Conservation (phyloP, 2,113 vertebrate species). For the Dasyprocta punctata region DNA sequence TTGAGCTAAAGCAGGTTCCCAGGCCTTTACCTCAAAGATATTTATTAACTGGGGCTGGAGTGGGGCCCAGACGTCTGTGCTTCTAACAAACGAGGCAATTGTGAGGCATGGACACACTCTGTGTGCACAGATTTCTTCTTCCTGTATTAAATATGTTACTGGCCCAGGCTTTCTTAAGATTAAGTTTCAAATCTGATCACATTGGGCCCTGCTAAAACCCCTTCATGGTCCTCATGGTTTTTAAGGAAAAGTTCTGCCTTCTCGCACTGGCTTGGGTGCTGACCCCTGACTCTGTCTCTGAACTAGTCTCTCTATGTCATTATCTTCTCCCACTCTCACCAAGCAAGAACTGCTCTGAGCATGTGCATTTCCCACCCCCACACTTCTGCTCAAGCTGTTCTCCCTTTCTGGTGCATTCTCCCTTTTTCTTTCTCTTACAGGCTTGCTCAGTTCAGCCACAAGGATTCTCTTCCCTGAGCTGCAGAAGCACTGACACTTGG, state of each 20-base stretch:
- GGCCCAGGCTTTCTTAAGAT: slow-evolving; percentile 9
- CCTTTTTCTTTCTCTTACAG: not conserved
- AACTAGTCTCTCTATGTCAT: not conserved
- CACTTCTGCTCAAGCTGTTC: slow-evolving; percentile 9
- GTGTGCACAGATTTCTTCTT: not conserved
- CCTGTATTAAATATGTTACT: not conserved
- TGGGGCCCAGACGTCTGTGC: not conserved
- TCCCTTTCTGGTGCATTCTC: not conserved
- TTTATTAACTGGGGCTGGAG: not conserved
- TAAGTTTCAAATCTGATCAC: slow-evolving; percentile 27
- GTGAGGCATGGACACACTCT: not conserved
- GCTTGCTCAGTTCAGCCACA: not conserved
- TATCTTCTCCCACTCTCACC: not conserved
- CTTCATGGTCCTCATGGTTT: not conserved
- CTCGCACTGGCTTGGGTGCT: not conserved
- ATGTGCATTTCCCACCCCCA: not conserved
- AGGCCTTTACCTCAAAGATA: not conserved
- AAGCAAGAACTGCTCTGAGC: not conserved
- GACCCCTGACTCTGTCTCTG: not conserved
- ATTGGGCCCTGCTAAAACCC: not conserved
- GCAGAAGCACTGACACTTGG: not conserved
- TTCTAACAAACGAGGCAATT: not conserved
- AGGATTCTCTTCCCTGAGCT: not conserved
- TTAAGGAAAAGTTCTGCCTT: not conserved
- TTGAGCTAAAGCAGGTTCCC: not conserved